phyloP scores from a whole-genome alignment of 2,797 vertebrate genomes.

The Argyrosomus regius region DNA sequence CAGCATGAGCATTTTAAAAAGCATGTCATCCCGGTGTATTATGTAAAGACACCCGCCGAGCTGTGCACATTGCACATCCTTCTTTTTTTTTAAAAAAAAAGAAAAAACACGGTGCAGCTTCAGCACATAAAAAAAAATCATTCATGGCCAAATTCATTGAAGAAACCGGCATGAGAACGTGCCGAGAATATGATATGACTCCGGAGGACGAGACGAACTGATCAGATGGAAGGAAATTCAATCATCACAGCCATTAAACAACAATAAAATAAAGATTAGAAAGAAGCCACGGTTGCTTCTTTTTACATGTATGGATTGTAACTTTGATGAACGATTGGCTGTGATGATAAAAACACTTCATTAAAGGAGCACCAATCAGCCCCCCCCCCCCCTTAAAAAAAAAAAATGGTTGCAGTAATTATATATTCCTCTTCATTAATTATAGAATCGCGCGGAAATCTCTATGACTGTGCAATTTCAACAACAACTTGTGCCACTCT shows the following conservation, averaged over 20 bases:
- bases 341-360: neutral
- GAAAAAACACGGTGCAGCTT: conserved; percentile 55
- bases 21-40: conserved; percentile 67
- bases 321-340: conserved; percentile 54
- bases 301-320: conserved; percentile 11
- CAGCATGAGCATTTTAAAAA: conserved; percentile 60
- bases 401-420: conserved; percentile 42
- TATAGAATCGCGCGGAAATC: conserved; percentile 47
- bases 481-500: conserved; percentile 58
- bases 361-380: conserved; percentile 9
- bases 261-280: neutral
- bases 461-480: conserved; percentile 58
- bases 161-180: conserved; percentile 89
- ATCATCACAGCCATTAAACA: conserved; percentile 32
- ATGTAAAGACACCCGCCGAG: conserved; percentile 67
- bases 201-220: conserved; percentile 54
- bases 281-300: conserved; percentile 9
- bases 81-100: neutral
- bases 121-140: conserved; percentile 65
- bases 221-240: conserved; percentile 50
- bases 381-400: too few species aligned
- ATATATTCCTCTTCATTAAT: conserved; percentile 57
- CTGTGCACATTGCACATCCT: conserved; percentile 53
- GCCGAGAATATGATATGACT: conserved; percentile 84
- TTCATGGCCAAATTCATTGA: conserved; percentile 84